A percentile compares a stretch with the other conserved stretches of the same genome.
phyloP scores from a whole-genome alignment of 2,797 vertebrate genomes.

The Arnoldichthys spilopterus region DNA sequence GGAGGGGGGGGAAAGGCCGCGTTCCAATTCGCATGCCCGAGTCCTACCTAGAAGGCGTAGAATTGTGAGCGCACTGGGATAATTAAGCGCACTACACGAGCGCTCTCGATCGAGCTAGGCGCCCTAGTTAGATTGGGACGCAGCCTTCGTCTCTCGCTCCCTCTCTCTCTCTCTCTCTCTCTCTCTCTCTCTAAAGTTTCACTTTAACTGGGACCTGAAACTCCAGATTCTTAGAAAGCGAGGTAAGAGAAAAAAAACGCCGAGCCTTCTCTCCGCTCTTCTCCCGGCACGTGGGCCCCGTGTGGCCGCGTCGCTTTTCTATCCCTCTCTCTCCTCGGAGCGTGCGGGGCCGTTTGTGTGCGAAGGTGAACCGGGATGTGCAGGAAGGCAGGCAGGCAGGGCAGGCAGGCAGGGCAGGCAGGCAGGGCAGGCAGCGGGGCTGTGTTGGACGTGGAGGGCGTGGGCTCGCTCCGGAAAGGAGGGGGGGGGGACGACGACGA shows the following conservation, averaged over 20 bases:
- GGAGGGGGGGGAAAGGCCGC: slow-evolving; percentile 63
- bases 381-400: slow-evolving; percentile 10
- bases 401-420: slow-evolving; percentile 15
- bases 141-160: too few relatives aligned
- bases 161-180: background rate
- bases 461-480: slow-evolving; percentile 66
- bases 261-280: slow-evolving; percentile 11
- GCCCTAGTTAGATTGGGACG: background rate
- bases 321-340: slow-evolving; percentile 34
- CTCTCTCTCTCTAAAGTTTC: slow-evolving; percentile 69
- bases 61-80: background rate
- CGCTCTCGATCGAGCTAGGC: background rate
- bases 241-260: slow-evolving; percentile 78
- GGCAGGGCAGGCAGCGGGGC: background rate
- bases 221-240: slow-evolving; percentile 79
- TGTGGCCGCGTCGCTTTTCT: background rate
- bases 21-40: background rate
- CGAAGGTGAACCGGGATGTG: slow-evolving; percentile 57
- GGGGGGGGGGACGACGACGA: slow-evolving; percentile 38
- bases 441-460: slow-evolving; percentile 74
- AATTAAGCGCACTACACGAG: background rate
- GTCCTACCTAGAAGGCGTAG: background rate
- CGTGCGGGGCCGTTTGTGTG: slow-evolving; percentile 54
- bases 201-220: slow-evolving; percentile 80
- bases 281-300: slow-evolving; percentile 22